Evolutionary conservation across 2,113 vertebrate species (phyloP), one percentile per base, ranked within the genome.

Genomic region (Embiotoca jacksoni): DNA sequence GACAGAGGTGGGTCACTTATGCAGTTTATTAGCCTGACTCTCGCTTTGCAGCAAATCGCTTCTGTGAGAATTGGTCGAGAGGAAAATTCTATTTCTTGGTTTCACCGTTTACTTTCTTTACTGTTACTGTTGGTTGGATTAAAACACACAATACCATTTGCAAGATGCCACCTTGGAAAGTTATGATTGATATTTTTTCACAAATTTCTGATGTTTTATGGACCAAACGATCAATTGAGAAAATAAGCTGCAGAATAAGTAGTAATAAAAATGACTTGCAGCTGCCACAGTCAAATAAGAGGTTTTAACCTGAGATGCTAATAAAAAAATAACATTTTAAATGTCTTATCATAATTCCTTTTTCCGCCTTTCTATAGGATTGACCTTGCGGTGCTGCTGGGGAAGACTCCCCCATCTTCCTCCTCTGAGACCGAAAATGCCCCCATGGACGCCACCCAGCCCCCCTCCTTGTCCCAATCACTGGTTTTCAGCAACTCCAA

Each of bases 401-500:
- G 98, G n/a, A 99, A 99, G 91, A 97, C 96, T 0, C 97, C 98
- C 0, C 95, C 97, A 14, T 95, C 97, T 62, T 96, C 97, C 77
- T 96, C 97, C 14, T 92, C 97, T 62, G 97, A 99, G 94, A 96
- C 95, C 8, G 98, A 99, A 84, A 92, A 95, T 0, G 78, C 95
- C 69, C 94, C 91, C 61, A 88, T 96, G 94, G 97, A 99, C 78
- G 87, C 95, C 13, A 77, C 94, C 72, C 96, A 97, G 93, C 96
- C 97, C 31, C 89, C 96, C 33, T 93, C 97, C 60, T 90, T 98
- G 85, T 94, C 96, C 4, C 97, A 98, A 89, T 97, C 97, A 2
- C 92, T 99, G 94, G 97, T 99, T 81, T 99, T 99, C 92, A 99
- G 96, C 94, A 99, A 97, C 85, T 98, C 98, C 66, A 99, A 99